Evolutionary conservation across 2,888 invertebrate species (phyloP).

Genomic region (Oligia fasciuncula): DNA sequence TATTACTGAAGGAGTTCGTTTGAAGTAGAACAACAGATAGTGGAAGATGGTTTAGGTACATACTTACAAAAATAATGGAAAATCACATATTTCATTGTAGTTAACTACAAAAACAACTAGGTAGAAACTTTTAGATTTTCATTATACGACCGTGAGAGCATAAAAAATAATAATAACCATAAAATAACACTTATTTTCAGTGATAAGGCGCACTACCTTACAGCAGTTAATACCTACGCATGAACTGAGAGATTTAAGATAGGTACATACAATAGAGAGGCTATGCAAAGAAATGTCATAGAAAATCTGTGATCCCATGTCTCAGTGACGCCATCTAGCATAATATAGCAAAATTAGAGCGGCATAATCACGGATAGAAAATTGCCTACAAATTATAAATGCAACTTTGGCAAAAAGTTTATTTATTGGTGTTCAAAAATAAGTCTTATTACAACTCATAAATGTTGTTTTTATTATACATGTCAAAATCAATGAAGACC

Average conservation of each 20-base stretch:
- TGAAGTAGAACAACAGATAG: neutral
- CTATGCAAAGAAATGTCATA: too few relatives aligned
- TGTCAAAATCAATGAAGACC: too few relatives aligned
- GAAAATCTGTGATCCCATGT: too few relatives aligned
- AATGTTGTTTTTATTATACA: too few relatives aligned
- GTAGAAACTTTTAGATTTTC: neutral
- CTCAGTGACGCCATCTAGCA: too few relatives aligned
- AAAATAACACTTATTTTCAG: slow-evolving; percentile 38
- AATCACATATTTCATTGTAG: slow-evolving; percentile 51
- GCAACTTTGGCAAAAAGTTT: too few relatives aligned
- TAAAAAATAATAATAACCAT: slow-evolving; percentile 30
- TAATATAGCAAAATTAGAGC: too few relatives aligned
- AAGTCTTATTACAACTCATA: too few relatives aligned
- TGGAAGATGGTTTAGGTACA: neutral
- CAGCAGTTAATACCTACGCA: neutral
- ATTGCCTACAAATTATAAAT: too few relatives aligned
- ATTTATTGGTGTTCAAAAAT: too few relatives aligned
- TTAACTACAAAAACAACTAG: neutral
- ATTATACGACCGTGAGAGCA: neutral
- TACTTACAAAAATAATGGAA: slow-evolving; percentile 49
- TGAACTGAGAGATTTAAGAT: neutral
- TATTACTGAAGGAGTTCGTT: neutral
- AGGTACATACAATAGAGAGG: too few relatives aligned
- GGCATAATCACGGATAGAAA: too few relatives aligned
- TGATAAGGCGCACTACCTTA: slow-evolving; percentile 20